Conservation (phyloP, 2,888 invertebrate genomes). For the Hydriomena furcata region DNA sequence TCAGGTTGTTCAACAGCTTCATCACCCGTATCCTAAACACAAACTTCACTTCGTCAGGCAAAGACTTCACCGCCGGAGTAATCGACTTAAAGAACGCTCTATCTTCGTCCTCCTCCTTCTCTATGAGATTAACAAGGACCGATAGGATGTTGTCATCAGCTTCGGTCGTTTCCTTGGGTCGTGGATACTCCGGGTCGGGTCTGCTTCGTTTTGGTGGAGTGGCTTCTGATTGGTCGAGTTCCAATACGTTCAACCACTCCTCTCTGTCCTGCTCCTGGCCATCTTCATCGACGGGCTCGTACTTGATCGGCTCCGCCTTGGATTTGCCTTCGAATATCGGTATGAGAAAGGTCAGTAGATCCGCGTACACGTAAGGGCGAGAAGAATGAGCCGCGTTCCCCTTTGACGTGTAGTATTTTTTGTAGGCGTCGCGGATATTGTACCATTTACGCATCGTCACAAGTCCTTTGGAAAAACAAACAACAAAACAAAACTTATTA, state of each 20-base stretch:
- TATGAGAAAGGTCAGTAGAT: slow-evolving; percentile 50
- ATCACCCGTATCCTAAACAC: slow-evolving; percentile 64
- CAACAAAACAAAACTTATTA: too few species aligned
- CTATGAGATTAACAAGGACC: slow-evolving; percentile 54
- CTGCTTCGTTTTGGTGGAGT: slow-evolving; percentile 39
- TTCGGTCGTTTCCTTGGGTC: slow-evolving; percentile 32
- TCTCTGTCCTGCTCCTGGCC: slow-evolving; percentile 33
- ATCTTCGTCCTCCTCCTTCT: slow-evolving; percentile 68
- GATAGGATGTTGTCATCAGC: slow-evolving; percentile 46
- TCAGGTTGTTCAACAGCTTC: slow-evolving; percentile 50
- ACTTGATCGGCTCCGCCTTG: slow-evolving; percentile 1
- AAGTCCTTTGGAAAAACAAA: slow-evolving; percentile 27
- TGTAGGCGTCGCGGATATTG: slow-evolving; percentile 48
- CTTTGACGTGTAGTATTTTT: slow-evolving; percentile 38
- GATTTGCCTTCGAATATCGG: slow-evolving; percentile 4
- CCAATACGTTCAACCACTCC: slow-evolving; percentile 53
- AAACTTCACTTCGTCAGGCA: slow-evolving; percentile 56
- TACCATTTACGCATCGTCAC: slow-evolving; percentile 51
- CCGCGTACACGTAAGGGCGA: slow-evolving; percentile 55
- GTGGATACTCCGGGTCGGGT: slow-evolving; percentile 29
- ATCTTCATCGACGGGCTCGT: neutral
- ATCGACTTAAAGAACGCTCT: slow-evolving; percentile 67
- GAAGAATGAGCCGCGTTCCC: slow-evolving; percentile 2
- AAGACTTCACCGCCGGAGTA: slow-evolving; percentile 56
- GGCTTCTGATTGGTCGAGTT: slow-evolving; percentile 43